Conservation (phyloP, 53 echinoderm and acorn worm species). For the Zoroaster sp. region DNA sequence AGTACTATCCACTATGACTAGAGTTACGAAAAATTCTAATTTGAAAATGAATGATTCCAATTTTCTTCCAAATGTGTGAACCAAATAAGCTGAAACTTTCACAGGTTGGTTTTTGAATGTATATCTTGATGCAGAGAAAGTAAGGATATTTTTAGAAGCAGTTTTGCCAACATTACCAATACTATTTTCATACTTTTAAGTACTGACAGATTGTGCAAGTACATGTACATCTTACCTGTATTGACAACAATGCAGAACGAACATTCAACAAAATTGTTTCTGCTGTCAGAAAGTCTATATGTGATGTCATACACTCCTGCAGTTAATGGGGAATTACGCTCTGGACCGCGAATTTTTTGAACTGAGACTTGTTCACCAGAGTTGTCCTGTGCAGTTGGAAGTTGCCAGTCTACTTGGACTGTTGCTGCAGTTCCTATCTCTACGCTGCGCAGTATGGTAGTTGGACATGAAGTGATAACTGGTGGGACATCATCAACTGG, state of each 20-base stretch:
- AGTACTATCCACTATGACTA: too few species aligned
- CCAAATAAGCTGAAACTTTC: too few species aligned
- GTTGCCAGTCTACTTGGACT: neutral
- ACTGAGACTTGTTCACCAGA: neutral
- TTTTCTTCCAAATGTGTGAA: too few species aligned
- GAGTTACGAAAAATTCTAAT: too few species aligned
- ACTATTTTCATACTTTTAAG: too few species aligned
- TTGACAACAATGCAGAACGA: slow-evolving; percentile 17
- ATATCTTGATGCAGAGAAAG: too few species aligned
- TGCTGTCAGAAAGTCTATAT: neutral
- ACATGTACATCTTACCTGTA: slow-evolving; percentile 19
- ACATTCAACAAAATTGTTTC: neutral
- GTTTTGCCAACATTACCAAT: too few species aligned
- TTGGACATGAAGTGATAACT: neutral
- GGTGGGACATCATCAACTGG: neutral
- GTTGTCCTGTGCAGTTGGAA: slow-evolving; percentile 1
- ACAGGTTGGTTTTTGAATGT: too few species aligned
- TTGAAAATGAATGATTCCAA: too few species aligned
- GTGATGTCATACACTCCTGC: neutral
- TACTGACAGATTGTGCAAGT: too few species aligned
- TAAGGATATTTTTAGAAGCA: too few species aligned
- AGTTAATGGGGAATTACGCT: neutral
- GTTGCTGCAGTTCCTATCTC: neutral
- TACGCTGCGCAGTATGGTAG: neutral
- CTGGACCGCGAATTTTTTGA: neutral